Conservation (phyloP, 2,797 vertebrate species). For the Danio choprae region DNA sequence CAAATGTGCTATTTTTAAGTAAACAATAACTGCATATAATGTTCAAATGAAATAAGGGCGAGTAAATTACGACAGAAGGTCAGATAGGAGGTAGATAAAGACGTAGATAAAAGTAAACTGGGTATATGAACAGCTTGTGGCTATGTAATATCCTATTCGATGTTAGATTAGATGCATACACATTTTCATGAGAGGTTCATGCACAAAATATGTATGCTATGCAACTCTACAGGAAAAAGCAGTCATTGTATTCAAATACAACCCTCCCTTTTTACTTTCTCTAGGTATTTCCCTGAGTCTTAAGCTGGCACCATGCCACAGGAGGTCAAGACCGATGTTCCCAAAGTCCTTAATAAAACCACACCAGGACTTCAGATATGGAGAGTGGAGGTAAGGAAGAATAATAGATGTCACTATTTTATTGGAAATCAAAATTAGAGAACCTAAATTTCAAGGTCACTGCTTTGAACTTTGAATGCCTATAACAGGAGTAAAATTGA, state of each 20-base stretch:
- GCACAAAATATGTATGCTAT: not conserved
- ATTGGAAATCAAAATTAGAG: not conserved
- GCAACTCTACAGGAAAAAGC: not conserved
- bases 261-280: not conserved
- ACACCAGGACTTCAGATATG: conserved; percentile 87
- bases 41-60: not conserved
- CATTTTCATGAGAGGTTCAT: not conserved
- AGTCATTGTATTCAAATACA: not conserved
- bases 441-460: no score
- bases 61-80: not conserved
- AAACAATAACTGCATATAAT: not conserved
- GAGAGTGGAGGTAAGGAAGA: conserved; percentile 84
- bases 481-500: no score
- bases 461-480: no score
- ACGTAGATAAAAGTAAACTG: not conserved
- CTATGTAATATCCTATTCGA: not conserved
- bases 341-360: conserved; percentile 82
- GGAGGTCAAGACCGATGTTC: conserved; percentile 77
- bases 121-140: not conserved
- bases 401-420: not conserved
- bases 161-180: not conserved
- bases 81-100: not conserved
- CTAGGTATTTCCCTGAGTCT: conserved; percentile 54
- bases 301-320: conserved; percentile 77
- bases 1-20: not conserved